Evolutionary conservation across 2,888 invertebrate species (phyloP), one percentile per base, ranked within the genome.

Genomic region (Clistopyga incitator): DNA sequence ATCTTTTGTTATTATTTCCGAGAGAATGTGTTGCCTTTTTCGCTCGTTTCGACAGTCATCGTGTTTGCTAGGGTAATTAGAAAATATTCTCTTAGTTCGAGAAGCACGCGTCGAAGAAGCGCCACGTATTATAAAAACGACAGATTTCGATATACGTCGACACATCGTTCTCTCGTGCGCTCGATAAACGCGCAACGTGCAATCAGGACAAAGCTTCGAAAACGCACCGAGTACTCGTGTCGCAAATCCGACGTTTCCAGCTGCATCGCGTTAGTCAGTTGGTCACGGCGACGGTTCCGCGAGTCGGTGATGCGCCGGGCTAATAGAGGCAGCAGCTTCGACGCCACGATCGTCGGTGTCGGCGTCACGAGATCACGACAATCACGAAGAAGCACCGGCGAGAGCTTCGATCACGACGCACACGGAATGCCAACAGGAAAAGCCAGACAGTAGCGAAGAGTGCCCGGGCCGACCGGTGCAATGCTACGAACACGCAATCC

Each of bases 401-500:
- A 50, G 56, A 71, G 84, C 84, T 85, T 84, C 85, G 87, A 87
- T 86, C 84, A 86, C 86, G 85, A 86, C 82, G 84, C 84, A 86
- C 86, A 82, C 84, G 85, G 82, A 85, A 84, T 81, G 70, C 81
- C 84, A 72, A 65, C 50, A 29, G 54, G 54, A 67, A 65, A 29
- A 78, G 71, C 47, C 56, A 59, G 45, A 59, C 64, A 71, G 79
- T 50, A 67, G 79, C 54, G 76, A 79, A 71, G 70, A 78, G 74
- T 70, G 75, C 64, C 74, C 56, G 67, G 56, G 25, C 42, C 29
- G 67, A 59, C 84, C 78, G 52, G 81, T 86, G 84, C 86, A 86
- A 85, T 86, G 72, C 84, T 86, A 83, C 78, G 81, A 84, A 85
- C 87, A 88, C 88, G 88, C 88, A 87, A 88, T 88, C 87, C 86